These are phyloP conservation scores for Borostomias antarcticus DNA, from an alignment of 2,797 vertebrate species.

Conservation along the genomic window DNA sequence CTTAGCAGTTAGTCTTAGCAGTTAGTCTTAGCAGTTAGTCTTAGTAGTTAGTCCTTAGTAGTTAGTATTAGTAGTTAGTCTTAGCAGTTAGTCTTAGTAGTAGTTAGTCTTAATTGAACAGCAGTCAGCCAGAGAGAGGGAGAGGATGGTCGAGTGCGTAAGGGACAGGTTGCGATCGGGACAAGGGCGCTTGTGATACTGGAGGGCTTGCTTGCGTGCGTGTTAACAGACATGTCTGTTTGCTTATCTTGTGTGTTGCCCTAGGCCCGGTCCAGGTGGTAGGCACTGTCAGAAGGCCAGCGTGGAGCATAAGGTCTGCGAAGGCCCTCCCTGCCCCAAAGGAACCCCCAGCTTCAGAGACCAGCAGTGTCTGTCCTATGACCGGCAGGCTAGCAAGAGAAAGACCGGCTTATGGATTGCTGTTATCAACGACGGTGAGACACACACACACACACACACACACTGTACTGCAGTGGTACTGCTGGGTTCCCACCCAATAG, in stretches of 20 bases:
- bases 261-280: slow-evolving; percentile 89
- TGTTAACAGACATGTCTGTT: background rate
- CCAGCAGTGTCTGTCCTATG: slow-evolving; percentile 90
- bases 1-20: no score
- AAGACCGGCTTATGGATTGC: slow-evolving; percentile 83
- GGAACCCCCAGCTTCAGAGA: slow-evolving; percentile 90
- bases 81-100: no score
- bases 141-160: no score
- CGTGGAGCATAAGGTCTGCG: slow-evolving; percentile 92
- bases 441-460: slow-evolving; percentile 8
- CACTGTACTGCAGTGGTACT: no score
- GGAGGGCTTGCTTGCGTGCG: background rate
- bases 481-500: no score
- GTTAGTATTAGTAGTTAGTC: no score
- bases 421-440: slow-evolving; percentile 87
- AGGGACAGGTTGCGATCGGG: no score
- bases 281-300: slow-evolving; percentile 84
- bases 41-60: no score
- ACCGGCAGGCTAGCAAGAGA: slow-evolving; percentile 83
- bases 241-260: background rate
- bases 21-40: no score
- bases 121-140: no score
- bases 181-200: background rate
- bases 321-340: slow-evolving; percentile 87
- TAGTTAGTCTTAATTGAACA: no score